phyloP scores from a whole-genome alignment of 2,888 invertebrate species.

The Steromphala cineraria region DNA sequence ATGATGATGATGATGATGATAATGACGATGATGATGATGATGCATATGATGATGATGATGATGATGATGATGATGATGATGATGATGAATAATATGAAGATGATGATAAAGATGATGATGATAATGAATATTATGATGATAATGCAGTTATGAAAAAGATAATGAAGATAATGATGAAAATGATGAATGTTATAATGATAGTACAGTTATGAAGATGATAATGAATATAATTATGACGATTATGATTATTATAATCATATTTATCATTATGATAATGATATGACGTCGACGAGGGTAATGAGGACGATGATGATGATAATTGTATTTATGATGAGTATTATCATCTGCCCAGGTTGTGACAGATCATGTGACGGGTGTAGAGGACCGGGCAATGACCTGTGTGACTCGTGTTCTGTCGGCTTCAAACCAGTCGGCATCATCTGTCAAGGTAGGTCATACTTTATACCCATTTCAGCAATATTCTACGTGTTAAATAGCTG shows the following conservation, averaged over 20 bases:
- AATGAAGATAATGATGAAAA: background rate
- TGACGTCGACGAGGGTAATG: slow-evolving; percentile 24
- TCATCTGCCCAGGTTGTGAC: slow-evolving; percentile 45
- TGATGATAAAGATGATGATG: background rate
- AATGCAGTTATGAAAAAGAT: background rate
- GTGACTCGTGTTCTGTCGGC: slow-evolving; percentile 46
- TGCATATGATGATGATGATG: background rate
- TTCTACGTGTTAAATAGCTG: background rate
- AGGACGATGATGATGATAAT: slow-evolving; percentile 12
- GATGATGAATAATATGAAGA: background rate
- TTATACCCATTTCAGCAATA: background rate
- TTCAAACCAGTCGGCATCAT: slow-evolving; percentile 29
- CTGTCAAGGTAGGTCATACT: slow-evolving; percentile 29
- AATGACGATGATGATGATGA: too few relatives aligned
- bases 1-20: background rate
- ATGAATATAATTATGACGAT: background rate
- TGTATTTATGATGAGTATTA: slow-evolving; percentile 21
- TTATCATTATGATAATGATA: slow-evolving; percentile 24
- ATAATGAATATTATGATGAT: background rate
- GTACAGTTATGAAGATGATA: background rate
- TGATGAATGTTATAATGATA: background rate
- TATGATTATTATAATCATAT: slow-evolving; percentile 27
- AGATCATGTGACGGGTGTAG: slow-evolving; percentile 48
- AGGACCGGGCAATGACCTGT: slow-evolving; percentile 39
- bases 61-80: background rate